Evolutionary conservation across 2,888 invertebrate genomes (phyloP).

Genomic region (Erebia ligea): DNA sequence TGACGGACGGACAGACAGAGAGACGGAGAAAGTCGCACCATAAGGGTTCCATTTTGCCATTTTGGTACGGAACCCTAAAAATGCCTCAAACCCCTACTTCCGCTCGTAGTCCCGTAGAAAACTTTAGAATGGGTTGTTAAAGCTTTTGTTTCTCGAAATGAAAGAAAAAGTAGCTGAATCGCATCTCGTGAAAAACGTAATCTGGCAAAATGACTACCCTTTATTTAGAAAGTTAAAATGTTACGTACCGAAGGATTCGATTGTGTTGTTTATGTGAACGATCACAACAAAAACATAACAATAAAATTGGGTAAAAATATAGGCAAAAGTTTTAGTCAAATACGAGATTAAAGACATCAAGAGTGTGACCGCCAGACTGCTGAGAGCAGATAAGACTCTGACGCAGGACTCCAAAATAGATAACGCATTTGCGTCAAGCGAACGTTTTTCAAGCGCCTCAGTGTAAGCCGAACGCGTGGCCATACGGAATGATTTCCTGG

Average conservation of each 20-base stretch:
- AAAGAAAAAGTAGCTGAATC: constrained; percentile 27
- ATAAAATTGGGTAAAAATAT: constrained; percentile 10
- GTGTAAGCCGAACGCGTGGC: constrained; percentile 73
- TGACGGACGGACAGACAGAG: no score
- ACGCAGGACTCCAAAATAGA: constrained; percentile 82
- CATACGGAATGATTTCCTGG: constrained; percentile 73
- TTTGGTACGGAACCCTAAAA: no score
- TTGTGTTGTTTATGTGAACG: not conserved
- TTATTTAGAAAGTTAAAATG: constrained; percentile 1
- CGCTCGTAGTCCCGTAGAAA: constrained; percentile 13
- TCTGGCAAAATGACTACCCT: constrained; percentile 12
- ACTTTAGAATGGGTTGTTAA: constrained; percentile 23
- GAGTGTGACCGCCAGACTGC: constrained; percentile 74
- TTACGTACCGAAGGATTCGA: not conserved
- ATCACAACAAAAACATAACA: not conserved
- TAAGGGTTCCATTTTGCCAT: no score
- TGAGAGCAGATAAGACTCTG: constrained; percentile 76
- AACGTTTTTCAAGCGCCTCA: constrained; percentile 74
- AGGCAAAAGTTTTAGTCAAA: constrained; percentile 35
- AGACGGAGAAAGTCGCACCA: no score
- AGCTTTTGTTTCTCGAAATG: constrained; percentile 22
- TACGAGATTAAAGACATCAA: constrained; percentile 50
- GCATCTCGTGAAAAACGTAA: constrained; percentile 24
- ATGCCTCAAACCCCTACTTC: constrained; percentile 13
- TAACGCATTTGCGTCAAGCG: constrained; percentile 83